A percentile compares a stretch with the other conserved stretches of the same genome.
Evolutionary conservation across 2,888 invertebrate genomes (phyloP).

Genomic region (Therioaphis trifolii): DNA sequence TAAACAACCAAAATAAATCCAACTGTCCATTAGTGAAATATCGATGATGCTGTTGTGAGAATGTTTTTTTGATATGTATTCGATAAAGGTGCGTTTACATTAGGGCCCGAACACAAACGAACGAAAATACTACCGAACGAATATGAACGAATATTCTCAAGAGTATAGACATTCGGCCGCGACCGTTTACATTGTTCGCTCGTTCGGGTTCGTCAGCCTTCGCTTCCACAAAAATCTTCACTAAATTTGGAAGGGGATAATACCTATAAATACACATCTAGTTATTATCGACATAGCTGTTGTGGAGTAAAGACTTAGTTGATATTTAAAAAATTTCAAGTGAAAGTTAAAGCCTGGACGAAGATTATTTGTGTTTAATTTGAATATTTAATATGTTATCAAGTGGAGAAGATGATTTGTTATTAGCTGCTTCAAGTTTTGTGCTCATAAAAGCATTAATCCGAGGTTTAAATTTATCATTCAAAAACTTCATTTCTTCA

Average conservation of each 20-base stretch:
- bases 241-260: no score
- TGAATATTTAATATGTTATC: not conserved
- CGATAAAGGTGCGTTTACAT: no score
- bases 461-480: not conserved
- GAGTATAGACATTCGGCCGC: not conserved
- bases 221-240: constrained; percentile 12
- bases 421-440: constrained; percentile 20
- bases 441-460: constrained; percentile 1
- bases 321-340: not conserved
- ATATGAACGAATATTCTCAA: not conserved
- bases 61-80: no score
- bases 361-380: not conserved
- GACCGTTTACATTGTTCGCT: constrained; percentile 9
- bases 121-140: no score
- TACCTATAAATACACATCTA: no score
- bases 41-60: no score
- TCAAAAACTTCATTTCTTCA: not conserved
- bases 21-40: no score
- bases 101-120: no score
- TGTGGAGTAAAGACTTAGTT: not conserved
- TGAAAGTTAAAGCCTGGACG: not conserved
- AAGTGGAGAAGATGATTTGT: no score
- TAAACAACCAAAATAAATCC: no score
- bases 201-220: not conserved
- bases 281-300: no score